Conservation (phyloP, 2,797 vertebrate genomes). For the Gymnoscopelus braueri region DNA sequence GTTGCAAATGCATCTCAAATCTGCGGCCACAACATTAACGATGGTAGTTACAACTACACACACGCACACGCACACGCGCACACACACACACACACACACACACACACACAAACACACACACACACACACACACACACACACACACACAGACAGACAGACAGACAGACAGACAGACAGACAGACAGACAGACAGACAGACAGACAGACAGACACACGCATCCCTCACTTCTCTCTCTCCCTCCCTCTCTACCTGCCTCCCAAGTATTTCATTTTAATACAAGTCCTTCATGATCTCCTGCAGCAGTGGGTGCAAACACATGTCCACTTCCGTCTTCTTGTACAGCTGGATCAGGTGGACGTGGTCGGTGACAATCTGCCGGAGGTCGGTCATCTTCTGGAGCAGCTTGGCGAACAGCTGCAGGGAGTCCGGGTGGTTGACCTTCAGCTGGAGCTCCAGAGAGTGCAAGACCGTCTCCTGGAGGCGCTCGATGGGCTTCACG, state of each 20-base stretch:
- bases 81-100: no score
- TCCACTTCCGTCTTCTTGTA: slow-evolving; percentile 95
- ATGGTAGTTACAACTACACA: no score
- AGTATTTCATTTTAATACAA: slow-evolving; percentile 81
- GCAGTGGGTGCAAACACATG: slow-evolving; percentile 93
- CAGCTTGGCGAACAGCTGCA: slow-evolving; percentile 96
- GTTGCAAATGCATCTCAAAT: no score
- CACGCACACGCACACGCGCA: no score
- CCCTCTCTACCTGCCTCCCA: no score
- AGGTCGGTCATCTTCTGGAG: slow-evolving; percentile 99
- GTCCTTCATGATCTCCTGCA: slow-evolving; percentile 98
- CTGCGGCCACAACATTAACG: no score
- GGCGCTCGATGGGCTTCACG: slow-evolving; percentile 96
- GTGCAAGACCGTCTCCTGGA: slow-evolving; percentile 95
- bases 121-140: no score
- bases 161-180: no score
- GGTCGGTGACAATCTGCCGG: slow-evolving; percentile 95
- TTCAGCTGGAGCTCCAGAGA: slow-evolving; percentile 97
- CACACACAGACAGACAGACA: no score
- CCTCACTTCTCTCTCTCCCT: slow-evolving; percentile 9
- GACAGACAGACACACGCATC: no score
- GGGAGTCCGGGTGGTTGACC: slow-evolving; percentile 93
- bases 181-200: no score
- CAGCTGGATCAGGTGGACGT: slow-evolving; percentile 93
- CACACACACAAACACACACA: no score